Conservation (phyloP, 2,888 invertebrate species). For the Parnassius glacialis region DNA sequence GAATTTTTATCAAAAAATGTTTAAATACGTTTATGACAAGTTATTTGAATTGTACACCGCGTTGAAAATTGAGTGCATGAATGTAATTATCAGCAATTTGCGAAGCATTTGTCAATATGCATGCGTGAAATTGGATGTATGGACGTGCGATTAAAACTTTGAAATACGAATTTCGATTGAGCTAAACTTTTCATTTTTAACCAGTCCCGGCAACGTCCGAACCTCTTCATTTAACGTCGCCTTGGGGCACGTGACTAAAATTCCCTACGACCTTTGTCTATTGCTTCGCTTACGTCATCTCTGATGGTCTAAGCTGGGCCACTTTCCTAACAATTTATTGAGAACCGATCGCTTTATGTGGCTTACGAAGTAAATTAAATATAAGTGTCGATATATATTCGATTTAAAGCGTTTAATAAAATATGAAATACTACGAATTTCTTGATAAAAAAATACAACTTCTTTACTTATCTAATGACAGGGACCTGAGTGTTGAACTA, state of each 20-base stretch:
- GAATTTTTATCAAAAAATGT: too few relatives aligned
- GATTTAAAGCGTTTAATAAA: too few relatives aligned
- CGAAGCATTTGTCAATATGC: conserved; percentile 8
- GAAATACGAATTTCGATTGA: conserved; percentile 15
- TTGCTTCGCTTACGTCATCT: conserved; percentile 7
- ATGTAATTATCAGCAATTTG: conserved; percentile 5
- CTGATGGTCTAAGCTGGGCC: not conserved
- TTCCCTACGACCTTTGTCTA: conserved; percentile 3
- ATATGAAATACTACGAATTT: too few relatives aligned
- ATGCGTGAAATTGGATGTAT: conserved; percentile 12
- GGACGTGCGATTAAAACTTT: conserved; percentile 5
- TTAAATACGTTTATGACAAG: too few relatives aligned
- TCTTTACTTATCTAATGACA: too few relatives aligned
- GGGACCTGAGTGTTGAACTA: too few relatives aligned
- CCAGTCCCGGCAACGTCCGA: conserved; percentile 13
- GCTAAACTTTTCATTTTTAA: conserved; percentile 17
- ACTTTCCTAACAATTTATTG: not conserved
- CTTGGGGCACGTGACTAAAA: conserved; percentile 15
- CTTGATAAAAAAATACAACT: too few relatives aligned
- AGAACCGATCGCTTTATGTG: not conserved
- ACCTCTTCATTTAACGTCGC: conserved; percentile 23
- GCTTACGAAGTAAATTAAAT: not conserved
- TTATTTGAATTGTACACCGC: not conserved
- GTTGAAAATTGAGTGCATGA: conserved; percentile 13
- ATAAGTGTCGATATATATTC: too few relatives aligned